Evolutionary conservation across 2,888 invertebrate species (phyloP), one percentile per base, ranked within the genome.

Genomic region (Chrysolina haemoptera): DNA sequence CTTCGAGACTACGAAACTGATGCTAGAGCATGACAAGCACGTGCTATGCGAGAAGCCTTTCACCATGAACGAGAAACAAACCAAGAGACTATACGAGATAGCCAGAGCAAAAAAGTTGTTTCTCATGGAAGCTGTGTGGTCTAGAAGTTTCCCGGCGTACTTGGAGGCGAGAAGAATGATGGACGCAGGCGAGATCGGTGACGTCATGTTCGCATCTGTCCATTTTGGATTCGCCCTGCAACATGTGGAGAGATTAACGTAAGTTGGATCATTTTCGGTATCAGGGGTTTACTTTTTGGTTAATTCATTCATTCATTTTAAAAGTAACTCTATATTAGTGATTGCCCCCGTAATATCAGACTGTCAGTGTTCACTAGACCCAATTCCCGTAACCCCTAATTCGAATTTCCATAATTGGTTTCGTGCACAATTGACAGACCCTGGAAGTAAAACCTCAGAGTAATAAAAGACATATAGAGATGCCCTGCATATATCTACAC

Each of bases 121-220:
- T 84, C 86, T 96, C 0, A 95, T 96, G 95, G 96, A 96, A 90
- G 97, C 93, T 0, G 90, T 96, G n/a, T 98, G 97, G 97, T 95
- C 95, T 0, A 90, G 97, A 46, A 96, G 35, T 41, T 93, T 96
- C 74, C 97, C 97, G 0, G 90, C 91, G 0, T 96, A 96, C 85
- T 88, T 91, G 63, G 90, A 91, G 78, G 84, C 96, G 63, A 91
- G 91, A 68, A 90, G 93, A 80, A 91, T 93, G 82, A 89, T 97
- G 4, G 88, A 90, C 0, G 84, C 89, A 0, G 93, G 93, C 1
- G 90, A 88, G 41, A 89, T 96, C 69, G 96, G 96, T 5, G 93
- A 94, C 1, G 88, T 95, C 8, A 88, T 91, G 77, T 92, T 93
- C 82, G 92, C 95, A 1, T 90, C 91, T 67, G 93, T 89, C 0